Conservation (phyloP, 2,888 invertebrate genomes). For the Harpagoxenus sublaevis region DNA sequence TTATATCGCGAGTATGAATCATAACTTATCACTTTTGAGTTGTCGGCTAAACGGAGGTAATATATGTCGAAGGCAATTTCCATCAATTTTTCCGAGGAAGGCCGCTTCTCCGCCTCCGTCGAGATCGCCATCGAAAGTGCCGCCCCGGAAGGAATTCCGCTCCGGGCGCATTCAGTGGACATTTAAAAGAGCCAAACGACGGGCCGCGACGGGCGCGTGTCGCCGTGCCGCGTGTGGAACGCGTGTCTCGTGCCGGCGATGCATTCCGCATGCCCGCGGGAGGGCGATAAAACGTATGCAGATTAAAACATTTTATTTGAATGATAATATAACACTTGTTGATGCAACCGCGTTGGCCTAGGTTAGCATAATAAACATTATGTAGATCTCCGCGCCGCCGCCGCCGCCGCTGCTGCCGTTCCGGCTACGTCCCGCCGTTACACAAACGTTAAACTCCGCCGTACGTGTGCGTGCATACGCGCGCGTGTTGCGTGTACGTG, state of each 20-base stretch:
- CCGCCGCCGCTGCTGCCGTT: slow-evolving; percentile 63
- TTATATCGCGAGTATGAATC: background rate
- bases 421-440: slow-evolving; percentile 67
- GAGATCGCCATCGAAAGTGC: slow-evolving; percentile 23
- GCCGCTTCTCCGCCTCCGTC: background rate
- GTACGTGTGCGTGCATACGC: slow-evolving; percentile 12
- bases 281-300: slow-evolving; percentile 86
- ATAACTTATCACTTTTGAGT: background rate
- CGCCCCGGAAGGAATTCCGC: slow-evolving; percentile 47
- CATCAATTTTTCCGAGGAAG: slow-evolving; percentile 2
- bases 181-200: slow-evolving; percentile 52
- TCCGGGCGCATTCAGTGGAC: slow-evolving; percentile 16
- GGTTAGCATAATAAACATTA: slow-evolving; percentile 86
- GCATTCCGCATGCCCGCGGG: slow-evolving; percentile 83
- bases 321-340: slow-evolving; percentile 86
- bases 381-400: slow-evolving; percentile 81
- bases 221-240: slow-evolving; percentile 74
- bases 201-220: slow-evolving; percentile 45
- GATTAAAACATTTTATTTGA: slow-evolving; percentile 86
- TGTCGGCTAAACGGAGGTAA: background rate
- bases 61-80: background rate
- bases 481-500: slow-evolving; percentile 2
- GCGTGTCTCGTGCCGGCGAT: slow-evolving; percentile 83
- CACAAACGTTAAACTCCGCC: slow-evolving; percentile 66
- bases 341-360: slow-evolving; percentile 86